Evolutionary conservation across 2,888 invertebrate species (phyloP).

Genomic region (Stramonita haemastoma): DNA sequence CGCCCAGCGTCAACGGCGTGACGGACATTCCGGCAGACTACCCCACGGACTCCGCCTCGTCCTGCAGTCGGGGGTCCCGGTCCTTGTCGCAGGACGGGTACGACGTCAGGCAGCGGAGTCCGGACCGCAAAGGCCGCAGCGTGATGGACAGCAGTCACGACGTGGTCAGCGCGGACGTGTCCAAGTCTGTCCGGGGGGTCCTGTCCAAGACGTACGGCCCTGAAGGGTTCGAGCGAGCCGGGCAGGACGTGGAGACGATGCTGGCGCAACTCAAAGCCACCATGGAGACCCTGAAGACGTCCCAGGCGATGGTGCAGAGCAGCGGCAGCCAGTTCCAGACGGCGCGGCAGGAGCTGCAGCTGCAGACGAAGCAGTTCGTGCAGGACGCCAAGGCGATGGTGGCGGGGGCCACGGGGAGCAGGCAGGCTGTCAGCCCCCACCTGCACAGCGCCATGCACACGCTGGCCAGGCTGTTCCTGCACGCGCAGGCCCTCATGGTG

Average conservation of each 20-base stretch:
- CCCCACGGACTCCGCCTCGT: conserved; percentile 33
- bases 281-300: conserved; percentile 65
- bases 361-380: conserved; percentile 88
- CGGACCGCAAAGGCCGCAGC: conserved; percentile 32
- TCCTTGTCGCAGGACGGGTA: neutral
- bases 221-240: conserved; percentile 62
- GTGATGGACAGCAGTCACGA: conserved; percentile 63
- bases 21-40: conserved; percentile 48
- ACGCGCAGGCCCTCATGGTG: conserved; percentile 81
- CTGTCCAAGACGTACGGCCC: conserved; percentile 60
- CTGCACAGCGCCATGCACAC: conserved; percentile 88
- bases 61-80: neutral
- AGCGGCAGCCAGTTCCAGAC: conserved; percentile 78
- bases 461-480: conserved; percentile 83
- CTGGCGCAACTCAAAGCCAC: conserved; percentile 75
- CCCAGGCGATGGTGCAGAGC: conserved; percentile 57
- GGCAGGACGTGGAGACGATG: conserved; percentile 75
- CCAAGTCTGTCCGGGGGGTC: conserved; percentile 62
- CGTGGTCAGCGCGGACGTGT: conserved; percentile 61
- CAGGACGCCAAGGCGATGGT: conserved; percentile 90
- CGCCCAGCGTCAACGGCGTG: conserved; percentile 39
- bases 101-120: neutral
- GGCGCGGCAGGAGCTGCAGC: conserved; percentile 86
- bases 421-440: conserved; percentile 83
- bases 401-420: conserved; percentile 86